Percentiles rank a stretch among this genome's conserved stretches.
Conservation (phyloP, 2,888 invertebrate genomes). For the Nomada flava region DNA sequence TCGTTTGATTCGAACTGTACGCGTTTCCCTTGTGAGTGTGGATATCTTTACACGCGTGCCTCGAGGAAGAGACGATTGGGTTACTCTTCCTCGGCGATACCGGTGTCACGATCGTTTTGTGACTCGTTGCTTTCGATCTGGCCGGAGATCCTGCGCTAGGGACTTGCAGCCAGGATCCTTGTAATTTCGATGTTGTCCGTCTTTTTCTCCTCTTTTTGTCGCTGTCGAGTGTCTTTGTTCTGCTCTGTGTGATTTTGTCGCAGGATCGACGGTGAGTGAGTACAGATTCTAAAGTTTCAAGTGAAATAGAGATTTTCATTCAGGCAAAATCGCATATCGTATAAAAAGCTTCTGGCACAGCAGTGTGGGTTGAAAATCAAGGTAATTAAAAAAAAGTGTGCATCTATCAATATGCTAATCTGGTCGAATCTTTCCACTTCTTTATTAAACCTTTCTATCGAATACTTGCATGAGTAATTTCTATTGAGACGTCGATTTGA, state of each 20-base stretch:
- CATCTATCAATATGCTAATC: conserved; percentile 59
- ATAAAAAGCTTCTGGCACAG: conserved; percentile 26
- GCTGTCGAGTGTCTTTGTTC: no score
- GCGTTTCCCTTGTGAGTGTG: conserved; percentile 20
- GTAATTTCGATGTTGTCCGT: not conserved
- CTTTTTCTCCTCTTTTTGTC: no score
- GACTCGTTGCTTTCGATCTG: conserved; percentile 34
- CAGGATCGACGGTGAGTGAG: no score
- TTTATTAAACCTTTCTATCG: conserved; percentile 34
- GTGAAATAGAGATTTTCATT: no score
- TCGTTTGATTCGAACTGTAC: not conserved
- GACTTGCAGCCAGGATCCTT: not conserved
- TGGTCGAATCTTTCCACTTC: conserved; percentile 31
- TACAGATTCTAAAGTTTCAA: no score
- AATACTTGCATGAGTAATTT: conserved; percentile 35
- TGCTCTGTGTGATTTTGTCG: no score
- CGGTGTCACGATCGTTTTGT: conserved; percentile 49
- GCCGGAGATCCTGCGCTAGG: conserved; percentile 1
- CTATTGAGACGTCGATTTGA: conserved; percentile 53
- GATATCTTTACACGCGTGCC: conserved; percentile 61
- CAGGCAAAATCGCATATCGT: conserved; percentile 22
- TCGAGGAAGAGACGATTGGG: conserved; percentile 56
- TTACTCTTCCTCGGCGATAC: conserved; percentile 52
- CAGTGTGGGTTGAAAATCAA: conserved; percentile 13
- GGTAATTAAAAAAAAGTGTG: conserved; percentile 6